A percentile compares a stretch with the other conserved stretches of the same genome.
Evolutionary conservation across 2,888 invertebrate genomes (phyloP).

Genomic region (Meloe dianella): DNA sequence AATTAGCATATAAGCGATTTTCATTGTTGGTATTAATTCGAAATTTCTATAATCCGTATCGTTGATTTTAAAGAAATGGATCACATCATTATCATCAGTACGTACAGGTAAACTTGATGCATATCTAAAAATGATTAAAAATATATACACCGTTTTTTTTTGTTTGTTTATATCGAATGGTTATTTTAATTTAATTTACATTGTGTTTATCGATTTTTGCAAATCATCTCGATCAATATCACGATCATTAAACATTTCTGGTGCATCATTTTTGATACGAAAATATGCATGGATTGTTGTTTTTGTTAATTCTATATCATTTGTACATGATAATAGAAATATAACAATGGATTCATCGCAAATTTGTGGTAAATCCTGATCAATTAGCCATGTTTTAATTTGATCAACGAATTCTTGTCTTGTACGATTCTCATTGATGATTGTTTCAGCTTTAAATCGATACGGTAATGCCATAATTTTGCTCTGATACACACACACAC

Average conservation of each 20-base stretch:
- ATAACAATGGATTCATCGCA: constrained; percentile 68
- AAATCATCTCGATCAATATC: constrained; percentile 56
- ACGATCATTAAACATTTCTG: constrained; percentile 70
- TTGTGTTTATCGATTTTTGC: constrained; percentile 59
- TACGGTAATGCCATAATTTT: background rate
- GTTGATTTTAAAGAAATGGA: constrained; percentile 45
- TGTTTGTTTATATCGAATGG: no score
- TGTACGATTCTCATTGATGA: constrained; percentile 45
- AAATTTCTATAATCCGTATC: constrained; percentile 45
- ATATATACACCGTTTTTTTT: no score
- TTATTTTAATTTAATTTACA: no score
- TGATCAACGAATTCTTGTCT: constrained; percentile 41
- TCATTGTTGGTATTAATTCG: constrained; percentile 42
- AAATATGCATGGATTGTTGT: constrained; percentile 71
- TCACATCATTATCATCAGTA: constrained; percentile 43
- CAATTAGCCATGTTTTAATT: constrained; percentile 41
- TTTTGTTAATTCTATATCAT: constrained; percentile 65
- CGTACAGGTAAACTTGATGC: constrained; percentile 40
- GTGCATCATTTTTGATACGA: constrained; percentile 63
- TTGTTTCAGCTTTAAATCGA: constrained; percentile 44
- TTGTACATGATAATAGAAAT: constrained; percentile 71
- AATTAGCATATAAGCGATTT: constrained; percentile 45
- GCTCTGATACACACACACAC: no score
- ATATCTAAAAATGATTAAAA: constrained; percentile 40
- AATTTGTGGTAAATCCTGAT: constrained; percentile 24